phyloP scores from a whole-genome alignment of 2,797 vertebrate species.

The Melanotaenia maccullochi region DNA sequence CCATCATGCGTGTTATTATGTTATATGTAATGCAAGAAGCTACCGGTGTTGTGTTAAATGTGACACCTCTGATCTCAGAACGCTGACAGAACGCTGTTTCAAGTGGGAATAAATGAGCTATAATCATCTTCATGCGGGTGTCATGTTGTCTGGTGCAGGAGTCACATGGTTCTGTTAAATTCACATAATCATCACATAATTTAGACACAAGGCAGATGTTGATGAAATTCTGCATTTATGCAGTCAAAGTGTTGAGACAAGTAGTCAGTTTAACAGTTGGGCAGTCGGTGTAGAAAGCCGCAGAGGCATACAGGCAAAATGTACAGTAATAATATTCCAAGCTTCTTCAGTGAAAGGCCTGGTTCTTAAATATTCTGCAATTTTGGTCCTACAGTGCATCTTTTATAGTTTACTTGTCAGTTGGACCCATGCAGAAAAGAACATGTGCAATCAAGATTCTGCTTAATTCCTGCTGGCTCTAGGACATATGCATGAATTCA shows the following conservation, averaged over 20 bases:
- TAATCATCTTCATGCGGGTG: conserved; percentile 1
- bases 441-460: too few relatives aligned
- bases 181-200: too few relatives aligned
- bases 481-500: too few relatives aligned
- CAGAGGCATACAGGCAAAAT: conserved; percentile 1
- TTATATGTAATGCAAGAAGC: neutral
- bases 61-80: neutral
- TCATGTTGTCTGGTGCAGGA: neutral
- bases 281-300: neutral
- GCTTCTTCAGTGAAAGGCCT: too few relatives aligned
- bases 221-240: too few relatives aligned
- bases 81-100: neutral
- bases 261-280: neutral
- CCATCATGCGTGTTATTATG: neutral
- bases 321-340: too few relatives aligned
- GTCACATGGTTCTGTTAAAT: neutral
- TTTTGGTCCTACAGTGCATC: too few relatives aligned
- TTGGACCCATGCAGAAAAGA: too few relatives aligned
- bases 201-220: too few relatives aligned
- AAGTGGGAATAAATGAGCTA: neutral
- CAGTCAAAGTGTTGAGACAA: neutral
- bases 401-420: too few relatives aligned
- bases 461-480: too few relatives aligned
- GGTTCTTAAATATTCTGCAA: too few relatives aligned
- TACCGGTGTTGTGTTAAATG: neutral